These are phyloP conservation scores for Tenualosa ilisha DNA, from an alignment of 2,797 vertebrate genomes.

Conservation along the genomic window DNA sequence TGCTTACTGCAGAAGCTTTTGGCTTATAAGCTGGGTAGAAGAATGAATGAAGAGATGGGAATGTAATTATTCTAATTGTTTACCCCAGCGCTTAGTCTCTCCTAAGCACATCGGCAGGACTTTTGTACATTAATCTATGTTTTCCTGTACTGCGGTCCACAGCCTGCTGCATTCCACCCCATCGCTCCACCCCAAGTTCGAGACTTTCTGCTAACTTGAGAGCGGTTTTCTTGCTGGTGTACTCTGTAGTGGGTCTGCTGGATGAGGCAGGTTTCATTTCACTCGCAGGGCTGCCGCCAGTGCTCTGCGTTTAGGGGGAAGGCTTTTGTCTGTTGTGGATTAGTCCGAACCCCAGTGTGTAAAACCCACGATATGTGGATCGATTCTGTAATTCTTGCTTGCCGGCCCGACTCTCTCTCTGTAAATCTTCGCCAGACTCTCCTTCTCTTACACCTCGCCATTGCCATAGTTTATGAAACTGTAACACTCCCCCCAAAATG, in stretches of 20 bases:
- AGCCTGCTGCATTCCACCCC: conserved; percentile 1
- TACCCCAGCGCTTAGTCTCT: conserved; percentile 51
- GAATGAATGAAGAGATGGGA: conserved; percentile 57
- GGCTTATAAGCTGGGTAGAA: conserved; percentile 59
- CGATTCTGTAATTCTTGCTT: not conserved
- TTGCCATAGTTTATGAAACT: not conserved
- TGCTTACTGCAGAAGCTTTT: conserved; percentile 54
- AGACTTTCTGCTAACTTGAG: not conserved
- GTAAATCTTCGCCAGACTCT: not conserved
- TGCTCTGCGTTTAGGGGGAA: not conserved
- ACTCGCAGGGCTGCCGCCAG: not conserved
- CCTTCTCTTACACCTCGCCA: not conserved
- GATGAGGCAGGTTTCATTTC: not conserved
- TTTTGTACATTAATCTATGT: conserved; percentile 54
- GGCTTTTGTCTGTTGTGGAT: not conserved
- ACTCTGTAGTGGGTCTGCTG: not conserved
- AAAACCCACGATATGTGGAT: not conserved
- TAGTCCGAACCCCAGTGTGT: not conserved
- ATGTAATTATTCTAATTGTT: conserved; percentile 71
- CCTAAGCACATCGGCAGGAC: conserved; percentile 56
- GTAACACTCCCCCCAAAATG: not conserved
- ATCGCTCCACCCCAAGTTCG: not conserved
- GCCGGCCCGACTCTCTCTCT: not conserved
- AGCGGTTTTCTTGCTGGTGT: not conserved
- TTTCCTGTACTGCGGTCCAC: conserved; percentile 27